Evolutionary conservation across 2,113 vertebrate species (phyloP).

Genomic region (Rissa tridactyla): DNA sequence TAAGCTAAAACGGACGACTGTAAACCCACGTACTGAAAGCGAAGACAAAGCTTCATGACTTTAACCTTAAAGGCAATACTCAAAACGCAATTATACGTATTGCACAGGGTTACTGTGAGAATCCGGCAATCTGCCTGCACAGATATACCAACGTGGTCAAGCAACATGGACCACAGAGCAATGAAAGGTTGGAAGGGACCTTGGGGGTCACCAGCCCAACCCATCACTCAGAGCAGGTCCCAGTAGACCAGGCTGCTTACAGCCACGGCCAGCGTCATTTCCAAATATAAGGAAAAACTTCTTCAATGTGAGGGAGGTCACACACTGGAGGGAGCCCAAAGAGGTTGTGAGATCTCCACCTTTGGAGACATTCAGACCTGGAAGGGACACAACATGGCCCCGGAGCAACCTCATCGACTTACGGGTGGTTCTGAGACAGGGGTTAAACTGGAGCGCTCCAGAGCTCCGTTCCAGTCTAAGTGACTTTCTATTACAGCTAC

Average conservation of each 20-base stretch:
- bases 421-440: accelerated
- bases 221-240: neutral
- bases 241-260: neutral
- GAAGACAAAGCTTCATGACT: neutral
- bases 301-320: neutral
- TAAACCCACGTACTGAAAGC: neutral
- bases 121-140: neutral
- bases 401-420: neutral
- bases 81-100: neutral
- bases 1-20: accelerated
- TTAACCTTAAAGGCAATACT: neutral
- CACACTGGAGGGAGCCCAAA: neutral
- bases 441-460: neutral
- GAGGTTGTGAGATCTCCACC: neutral
- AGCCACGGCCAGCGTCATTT: accelerated
- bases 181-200: neutral
- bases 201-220: neutral
- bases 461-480: neutral
- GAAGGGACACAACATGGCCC: neutral
- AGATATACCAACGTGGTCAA: neutral
- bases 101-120: neutral
- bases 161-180: neutral
- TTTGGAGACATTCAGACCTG: neutral
- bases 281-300: neutral
- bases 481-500: neutral